A percentile compares a stretch with the other conserved stretches of the same genome.
Evolutionary conservation across 2,888 invertebrate genomes (phyloP).

Genomic region (Carabus problematicus): DNA sequence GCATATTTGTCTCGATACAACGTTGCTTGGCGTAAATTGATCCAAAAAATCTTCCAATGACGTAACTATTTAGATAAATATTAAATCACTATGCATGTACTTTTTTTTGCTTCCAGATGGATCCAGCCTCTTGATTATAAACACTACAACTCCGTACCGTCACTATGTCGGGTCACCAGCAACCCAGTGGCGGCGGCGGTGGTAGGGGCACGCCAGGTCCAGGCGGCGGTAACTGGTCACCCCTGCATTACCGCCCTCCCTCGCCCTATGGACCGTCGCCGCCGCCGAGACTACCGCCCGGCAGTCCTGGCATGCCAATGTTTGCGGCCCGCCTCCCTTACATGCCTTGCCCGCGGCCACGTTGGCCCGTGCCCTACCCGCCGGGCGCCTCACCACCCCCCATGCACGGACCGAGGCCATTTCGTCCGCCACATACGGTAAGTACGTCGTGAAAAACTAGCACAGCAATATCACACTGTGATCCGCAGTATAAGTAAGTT

Average conservation of each 20-base stretch:
- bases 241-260: conserved; percentile 73
- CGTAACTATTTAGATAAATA: neutral
- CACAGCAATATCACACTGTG: no score
- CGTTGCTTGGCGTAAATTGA: no score
- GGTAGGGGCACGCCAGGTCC: conserved; percentile 60
- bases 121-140: neutral
- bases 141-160: neutral
- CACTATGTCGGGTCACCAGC: conserved; percentile 17
- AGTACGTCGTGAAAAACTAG: no score
- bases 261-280: conserved; percentile 81
- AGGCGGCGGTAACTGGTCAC: conserved; percentile 65
- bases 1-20: no score
- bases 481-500: no score
- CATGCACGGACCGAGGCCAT: conserved; percentile 60
- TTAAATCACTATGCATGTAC: neutral
- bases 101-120: conserved; percentile 16
- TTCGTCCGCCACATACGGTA: conserved; percentile 48
- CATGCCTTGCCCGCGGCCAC: conserved; percentile 71
- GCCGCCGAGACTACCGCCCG: conserved; percentile 71
- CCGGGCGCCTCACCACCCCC: conserved; percentile 63
- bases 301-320: conserved; percentile 57
- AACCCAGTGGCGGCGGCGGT: conserved; percentile 49
- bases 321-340: conserved; percentile 61
- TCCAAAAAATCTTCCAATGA: no score
- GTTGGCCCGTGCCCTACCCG: conserved; percentile 67